Evolutionary conservation across 92 coral and sea anemone genomes (phyloP), one percentile per base, ranked within the genome.

Genomic region (Phenganax subtilis): DNA sequence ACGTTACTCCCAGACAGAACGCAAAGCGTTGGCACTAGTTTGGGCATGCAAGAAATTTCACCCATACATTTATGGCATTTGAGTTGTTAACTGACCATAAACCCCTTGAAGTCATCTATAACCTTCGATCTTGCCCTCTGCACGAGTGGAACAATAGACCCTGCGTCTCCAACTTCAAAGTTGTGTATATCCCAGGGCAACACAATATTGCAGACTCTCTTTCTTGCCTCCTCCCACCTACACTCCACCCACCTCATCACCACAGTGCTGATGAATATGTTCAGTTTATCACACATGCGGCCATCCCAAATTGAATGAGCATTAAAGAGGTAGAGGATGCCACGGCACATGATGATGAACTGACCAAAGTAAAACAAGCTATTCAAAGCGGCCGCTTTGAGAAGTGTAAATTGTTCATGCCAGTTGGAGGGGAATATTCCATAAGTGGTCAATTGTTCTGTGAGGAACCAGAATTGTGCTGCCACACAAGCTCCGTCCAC

Each of bases 1-100:
- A 17, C 16, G 71, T 10, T 65, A 65, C 27, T 65, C 71, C 28
- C 71, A 65, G 31, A 65, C 71, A 2, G 71, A 65, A 65, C 65
- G 65, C 25, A 25, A 59, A 59, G 65, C 7, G 2, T 14, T 59
- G 7, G 65, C 16, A 59, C 65, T 14, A 59, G 65, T 59, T 25
- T 59, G n/a, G 65, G 65, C 65, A 59, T 59, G 65, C 65, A 7
- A 59, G 7, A 59, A 59, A 25, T 59, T 59, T 1, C 65, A 59
- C 25, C 65, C 65, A 1, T 59, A 59, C 65, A 59, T 59, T 3
- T 59, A 59, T 59, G 65, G 65, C 65, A 59, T 25, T 25, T 59
- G 65, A 14, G n/a, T 6, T 59, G 65, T 25, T 1, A 59, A 59
- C 65, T 59, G 65, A 59, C 65, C 65, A 59, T 25, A 59, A 25